These are phyloP conservation scores for Odontomyia ornata DNA, from an alignment of 2,888 invertebrate genomes.

Conservation along the genomic window DNA sequence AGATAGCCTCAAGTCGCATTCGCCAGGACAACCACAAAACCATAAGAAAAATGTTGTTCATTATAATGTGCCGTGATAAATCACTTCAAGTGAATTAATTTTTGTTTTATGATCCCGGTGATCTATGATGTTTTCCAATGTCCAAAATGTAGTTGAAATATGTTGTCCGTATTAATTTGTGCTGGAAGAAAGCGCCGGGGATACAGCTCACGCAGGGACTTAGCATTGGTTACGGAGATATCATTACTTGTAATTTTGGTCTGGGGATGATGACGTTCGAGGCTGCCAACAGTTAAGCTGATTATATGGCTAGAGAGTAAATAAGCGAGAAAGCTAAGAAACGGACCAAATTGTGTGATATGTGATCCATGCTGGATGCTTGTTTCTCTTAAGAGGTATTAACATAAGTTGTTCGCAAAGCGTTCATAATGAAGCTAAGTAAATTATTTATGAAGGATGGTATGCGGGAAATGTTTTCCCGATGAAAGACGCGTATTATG, in stretches of 20 bases:
- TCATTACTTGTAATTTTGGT: not conserved
- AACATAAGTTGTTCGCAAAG: too few species aligned
- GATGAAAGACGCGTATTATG: too few species aligned
- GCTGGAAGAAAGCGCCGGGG: conserved; percentile 2
- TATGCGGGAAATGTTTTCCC: too few species aligned
- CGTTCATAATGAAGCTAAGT: too few species aligned
- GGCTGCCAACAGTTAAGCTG: not conserved
- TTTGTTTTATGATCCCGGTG: conserved; percentile 53
- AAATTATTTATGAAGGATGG: too few species aligned
- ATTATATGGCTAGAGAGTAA: not conserved
- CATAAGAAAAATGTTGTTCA: conserved; percentile 43
- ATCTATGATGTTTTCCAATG: conserved; percentile 43
- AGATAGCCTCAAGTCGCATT: too few species aligned
- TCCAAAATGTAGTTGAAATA: conserved; percentile 39
- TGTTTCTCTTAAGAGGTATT: too few species aligned
- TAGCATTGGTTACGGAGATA: not conserved
- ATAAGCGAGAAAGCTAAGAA: too few species aligned
- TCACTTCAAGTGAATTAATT: conserved; percentile 56
- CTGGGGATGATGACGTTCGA: not conserved
- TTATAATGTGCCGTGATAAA: conserved; percentile 54
- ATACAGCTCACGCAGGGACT: not conserved
- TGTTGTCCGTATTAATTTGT: conserved; percentile 42
- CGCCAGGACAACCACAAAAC: not conserved
- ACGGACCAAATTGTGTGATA: too few species aligned
- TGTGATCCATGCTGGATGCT: too few species aligned